A percentile compares a stretch with the other conserved stretches of the same genome.
phyloP scores from a whole-genome alignment of 2,797 vertebrate genomes.

The Neostethus bicornis region DNA sequence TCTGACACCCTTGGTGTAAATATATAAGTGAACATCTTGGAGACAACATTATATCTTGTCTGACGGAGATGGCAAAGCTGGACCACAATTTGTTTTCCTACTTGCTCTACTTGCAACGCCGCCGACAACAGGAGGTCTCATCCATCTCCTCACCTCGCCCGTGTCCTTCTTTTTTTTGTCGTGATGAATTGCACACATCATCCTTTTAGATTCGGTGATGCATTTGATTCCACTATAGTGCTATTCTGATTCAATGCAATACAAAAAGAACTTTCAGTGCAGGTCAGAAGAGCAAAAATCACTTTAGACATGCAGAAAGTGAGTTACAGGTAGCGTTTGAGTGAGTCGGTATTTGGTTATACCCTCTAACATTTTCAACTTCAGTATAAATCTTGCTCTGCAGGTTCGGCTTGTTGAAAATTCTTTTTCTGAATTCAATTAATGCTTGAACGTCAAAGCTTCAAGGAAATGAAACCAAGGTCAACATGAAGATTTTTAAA shows the following conservation, averaged over 20 bases:
- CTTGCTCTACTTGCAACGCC: constrained; percentile 45
- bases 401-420: constrained; percentile 42
- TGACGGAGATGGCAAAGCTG: constrained; percentile 22
- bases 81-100: constrained; percentile 57
- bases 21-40: constrained; percentile 2
- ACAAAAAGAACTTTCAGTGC: constrained; percentile 2
- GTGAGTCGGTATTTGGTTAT: background rate
- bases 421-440: constrained; percentile 1
- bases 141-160: constrained; percentile 32
- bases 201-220: constrained; percentile 10
- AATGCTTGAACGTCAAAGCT: constrained; percentile 28
- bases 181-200: constrained; percentile 23
- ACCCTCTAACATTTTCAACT: background rate
- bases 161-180: constrained; percentile 44
- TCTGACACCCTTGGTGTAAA: too few relatives aligned
- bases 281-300: background rate
- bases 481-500: background rate
- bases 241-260: background rate
- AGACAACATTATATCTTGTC: constrained; percentile 28
- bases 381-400: constrained; percentile 15
- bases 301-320: background rate
- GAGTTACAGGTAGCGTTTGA: background rate
- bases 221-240: constrained; percentile 9
- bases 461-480: constrained; percentile 10
- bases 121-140: constrained; percentile 20